Base-by-base conservation (phyloP, 2,888 invertebrate species). In the Mamestra brassicae region DNA sequence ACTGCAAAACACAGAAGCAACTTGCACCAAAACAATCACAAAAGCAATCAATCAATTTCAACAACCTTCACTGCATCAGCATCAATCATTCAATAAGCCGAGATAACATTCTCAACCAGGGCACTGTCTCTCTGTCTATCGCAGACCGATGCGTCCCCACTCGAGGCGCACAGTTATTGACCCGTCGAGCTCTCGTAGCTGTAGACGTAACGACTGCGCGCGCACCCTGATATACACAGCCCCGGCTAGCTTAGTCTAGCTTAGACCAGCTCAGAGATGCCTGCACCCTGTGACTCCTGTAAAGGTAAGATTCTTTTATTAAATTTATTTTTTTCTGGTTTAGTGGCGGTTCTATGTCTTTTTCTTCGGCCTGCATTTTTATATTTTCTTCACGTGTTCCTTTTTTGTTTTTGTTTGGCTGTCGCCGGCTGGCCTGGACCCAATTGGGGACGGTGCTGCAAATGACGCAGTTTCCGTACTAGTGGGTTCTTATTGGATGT, bases 101-200 rank as follows among this genome's bases (percentile, higher is more conserved):
- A 71, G 72, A 80, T 80, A 58, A 54, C 17, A n/a, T 57, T 42
- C 26, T 50, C 65, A 76, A 82, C 71, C 63, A 58, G 54, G 10
- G n/a, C 60, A 66, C 65, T 74, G 75, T 73, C 87, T 87, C 85
- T 42, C 6, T 42, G 78, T 8, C 87, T 87, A 86, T 36, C 57
- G 80, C 86, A 85, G 86, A 88, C 89, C 74, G 80, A 85, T 77
- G 77, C 89, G 90, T 92, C 92, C 93, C 94, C 94, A 93, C 92
- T 89, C 91, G 90, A 87, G 89, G 90, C 88, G 85, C 93, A 92
- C 95, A 96, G 96, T 95, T 96, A 96, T 96, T 95, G 96, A 96
- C 95, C 96, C 94, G 94, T 26, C 71, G 73, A 64, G 79, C 82
- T 79, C 80, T 80, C 72, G 84, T 64, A 81, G 81, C 89, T 80